These are phyloP conservation scores for Xylocopa sonorina DNA, from an alignment of 1,140 invertebrate species.

Conservation along the genomic window DNA sequence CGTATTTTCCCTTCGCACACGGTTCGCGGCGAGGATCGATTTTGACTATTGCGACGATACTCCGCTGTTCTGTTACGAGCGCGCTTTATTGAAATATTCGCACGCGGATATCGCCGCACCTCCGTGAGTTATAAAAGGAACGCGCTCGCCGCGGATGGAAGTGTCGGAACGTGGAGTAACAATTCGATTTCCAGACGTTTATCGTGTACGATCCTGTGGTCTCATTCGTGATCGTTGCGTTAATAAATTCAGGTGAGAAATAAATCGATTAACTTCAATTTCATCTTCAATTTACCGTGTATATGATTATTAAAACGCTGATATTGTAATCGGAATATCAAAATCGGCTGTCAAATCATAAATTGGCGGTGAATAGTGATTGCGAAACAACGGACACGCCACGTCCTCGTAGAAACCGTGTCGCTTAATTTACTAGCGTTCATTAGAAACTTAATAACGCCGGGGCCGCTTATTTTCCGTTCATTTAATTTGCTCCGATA, in stretches of 20 bases:
- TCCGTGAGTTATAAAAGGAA: neutral
- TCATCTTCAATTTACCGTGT: no score
- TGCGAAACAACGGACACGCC: neutral
- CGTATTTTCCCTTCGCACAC: slow-evolving; percentile 10
- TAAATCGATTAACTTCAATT: no score
- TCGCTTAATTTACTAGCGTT: neutral
- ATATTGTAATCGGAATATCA: no score
- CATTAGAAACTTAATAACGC: neutral
- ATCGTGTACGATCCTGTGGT: neutral
- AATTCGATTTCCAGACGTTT: neutral
- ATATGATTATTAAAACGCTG: no score
- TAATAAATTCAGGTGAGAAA: no score
- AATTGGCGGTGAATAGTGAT: neutral
- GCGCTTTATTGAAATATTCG: slow-evolving; percentile 49
- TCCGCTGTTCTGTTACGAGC: neutral
- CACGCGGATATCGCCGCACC: slow-evolving; percentile 7
- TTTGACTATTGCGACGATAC: slow-evolving; percentile 37
- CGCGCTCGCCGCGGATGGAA: neutral
- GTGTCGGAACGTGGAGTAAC: neutral
- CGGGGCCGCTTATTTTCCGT: neutral
- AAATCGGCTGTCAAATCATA: no score
- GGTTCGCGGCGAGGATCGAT: slow-evolving; percentile 12
- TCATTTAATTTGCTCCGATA: neutral
- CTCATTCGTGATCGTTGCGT: no score
- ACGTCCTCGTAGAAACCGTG: neutral